A percentile compares a stretch with the other conserved stretches of the same genome.
Evolutionary conservation across 2,113 vertebrate species (phyloP).

Genomic region (Formicarius rufipectus): DNA sequence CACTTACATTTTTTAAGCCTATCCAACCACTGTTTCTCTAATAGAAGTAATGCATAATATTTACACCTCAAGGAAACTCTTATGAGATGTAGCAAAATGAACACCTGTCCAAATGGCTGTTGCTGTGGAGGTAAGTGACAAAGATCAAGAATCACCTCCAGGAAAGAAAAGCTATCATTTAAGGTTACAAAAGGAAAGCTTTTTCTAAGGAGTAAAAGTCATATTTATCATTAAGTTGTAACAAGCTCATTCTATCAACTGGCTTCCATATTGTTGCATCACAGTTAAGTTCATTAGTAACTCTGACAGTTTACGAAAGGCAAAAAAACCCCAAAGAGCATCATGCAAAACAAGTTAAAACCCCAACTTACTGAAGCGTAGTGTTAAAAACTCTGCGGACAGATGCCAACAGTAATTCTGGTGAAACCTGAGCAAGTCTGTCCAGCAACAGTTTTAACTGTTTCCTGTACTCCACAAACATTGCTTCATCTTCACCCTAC

Average conservation of each 20-base stretch:
- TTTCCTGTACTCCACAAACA: conserved; percentile 99
- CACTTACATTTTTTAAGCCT: neutral
- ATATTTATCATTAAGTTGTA: neutral
- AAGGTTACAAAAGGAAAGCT: neutral
- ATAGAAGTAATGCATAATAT: neutral
- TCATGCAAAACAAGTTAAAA: neutral
- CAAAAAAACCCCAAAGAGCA: neutral
- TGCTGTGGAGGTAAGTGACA: neutral
- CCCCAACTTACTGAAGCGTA: conserved; percentile 87
- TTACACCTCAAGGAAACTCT: neutral
- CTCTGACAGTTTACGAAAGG: neutral
- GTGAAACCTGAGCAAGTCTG: conserved; percentile 94
- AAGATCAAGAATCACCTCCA: neutral
- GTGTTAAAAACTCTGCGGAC: conserved; percentile 89
- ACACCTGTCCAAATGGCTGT: neutral
- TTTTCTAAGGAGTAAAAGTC: neutral
- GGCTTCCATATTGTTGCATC: neutral
- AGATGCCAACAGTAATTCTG: conserved; percentile 90
- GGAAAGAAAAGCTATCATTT: neutral
- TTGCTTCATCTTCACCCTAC: conserved; percentile 97
- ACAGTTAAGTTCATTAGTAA: neutral
- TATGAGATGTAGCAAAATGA: neutral
- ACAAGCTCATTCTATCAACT: neutral
- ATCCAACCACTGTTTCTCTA: neutral
- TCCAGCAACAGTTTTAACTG: conserved; percentile 95